Evolutionary conservation across 2,113 vertebrate species (phyloP).

Genomic region (Gobio gobio): DNA sequence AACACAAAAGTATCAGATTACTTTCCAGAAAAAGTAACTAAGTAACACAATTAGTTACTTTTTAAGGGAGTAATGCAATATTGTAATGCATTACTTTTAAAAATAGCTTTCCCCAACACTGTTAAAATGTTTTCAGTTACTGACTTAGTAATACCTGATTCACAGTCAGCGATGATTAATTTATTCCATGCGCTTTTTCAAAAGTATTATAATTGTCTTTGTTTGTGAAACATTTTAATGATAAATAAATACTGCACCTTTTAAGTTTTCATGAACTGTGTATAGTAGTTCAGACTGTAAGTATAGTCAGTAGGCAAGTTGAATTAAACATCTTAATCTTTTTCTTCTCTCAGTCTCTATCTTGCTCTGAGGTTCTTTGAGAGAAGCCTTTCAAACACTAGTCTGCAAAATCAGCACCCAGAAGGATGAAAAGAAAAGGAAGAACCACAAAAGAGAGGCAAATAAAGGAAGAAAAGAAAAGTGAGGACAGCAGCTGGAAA

Average conservation of each 20-base stretch:
- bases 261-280: neutral
- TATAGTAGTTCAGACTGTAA: neutral
- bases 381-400: slow-evolving; percentile 33
- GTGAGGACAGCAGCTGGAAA: slow-evolving; percentile 54
- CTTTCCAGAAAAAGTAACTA: too few species aligned
- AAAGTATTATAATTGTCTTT: neutral
- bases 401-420: slow-evolving; percentile 35
- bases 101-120: too few species aligned
- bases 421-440: slow-evolving; percentile 45
- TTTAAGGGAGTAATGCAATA: too few species aligned
- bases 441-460: slow-evolving; percentile 30
- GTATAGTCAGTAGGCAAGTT: neutral
- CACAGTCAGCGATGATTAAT: neutral
- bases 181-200: neutral
- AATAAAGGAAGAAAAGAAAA: slow-evolving; percentile 48
- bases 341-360: slow-evolving; percentile 17
- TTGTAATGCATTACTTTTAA: too few species aligned
- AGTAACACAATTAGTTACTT: too few species aligned
- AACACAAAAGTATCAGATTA: too few species aligned
- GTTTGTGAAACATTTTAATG: neutral
- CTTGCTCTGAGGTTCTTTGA: slow-evolving; percentile 43
- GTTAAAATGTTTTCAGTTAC: neutral
- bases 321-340: slow-evolving; percentile 38
- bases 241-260: neutral
- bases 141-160: neutral